phyloP scores from a whole-genome alignment of 1,140 invertebrate genomes.

The Plodia interpunctella region DNA sequence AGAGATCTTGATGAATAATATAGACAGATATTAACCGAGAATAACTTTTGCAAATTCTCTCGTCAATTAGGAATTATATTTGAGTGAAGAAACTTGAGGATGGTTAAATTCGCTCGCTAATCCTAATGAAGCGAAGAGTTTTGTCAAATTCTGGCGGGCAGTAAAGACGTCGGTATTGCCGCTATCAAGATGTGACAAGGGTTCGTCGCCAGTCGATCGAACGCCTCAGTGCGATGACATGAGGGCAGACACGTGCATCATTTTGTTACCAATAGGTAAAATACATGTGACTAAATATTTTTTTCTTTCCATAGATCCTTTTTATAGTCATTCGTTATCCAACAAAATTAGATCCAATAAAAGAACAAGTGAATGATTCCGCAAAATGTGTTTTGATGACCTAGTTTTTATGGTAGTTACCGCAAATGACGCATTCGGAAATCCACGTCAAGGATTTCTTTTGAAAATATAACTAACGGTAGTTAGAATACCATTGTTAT shows the following conservation, averaged over 20 bases:
- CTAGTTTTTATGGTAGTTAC: background rate
- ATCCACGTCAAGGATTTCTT: slow-evolving; percentile 10
- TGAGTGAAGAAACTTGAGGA: slow-evolving; percentile 2
- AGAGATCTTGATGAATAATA: background rate
- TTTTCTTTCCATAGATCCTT: no score
- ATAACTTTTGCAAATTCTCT: background rate
- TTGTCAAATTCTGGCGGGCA: slow-evolving; percentile 27
- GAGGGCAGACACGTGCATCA: background rate
- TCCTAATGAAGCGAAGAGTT: slow-evolving; percentile 24
- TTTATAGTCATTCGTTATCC: no score
- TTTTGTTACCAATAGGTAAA: background rate
- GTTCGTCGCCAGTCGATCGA: slow-evolving; percentile 28
- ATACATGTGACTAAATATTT: no score
- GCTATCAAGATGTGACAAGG: slow-evolving; percentile 28
- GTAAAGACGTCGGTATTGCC: slow-evolving; percentile 51
- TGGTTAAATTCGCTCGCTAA: slow-evolving; percentile 8
- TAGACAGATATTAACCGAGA: slow-evolving; percentile 3
- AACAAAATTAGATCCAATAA: background rate
- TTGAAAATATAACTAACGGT: slow-evolving; percentile 20
- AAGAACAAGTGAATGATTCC: no score
- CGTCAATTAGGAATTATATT: slow-evolving; percentile 25
- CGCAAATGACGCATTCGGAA: slow-evolving; percentile 10
- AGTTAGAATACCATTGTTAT: background rate
- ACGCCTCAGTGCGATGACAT: slow-evolving; percentile 16
- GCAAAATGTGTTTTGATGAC: slow-evolving; percentile 1